Base-by-base conservation (phyloP, 2,888 invertebrate species). In the Aleiodes testaceus region DNA sequence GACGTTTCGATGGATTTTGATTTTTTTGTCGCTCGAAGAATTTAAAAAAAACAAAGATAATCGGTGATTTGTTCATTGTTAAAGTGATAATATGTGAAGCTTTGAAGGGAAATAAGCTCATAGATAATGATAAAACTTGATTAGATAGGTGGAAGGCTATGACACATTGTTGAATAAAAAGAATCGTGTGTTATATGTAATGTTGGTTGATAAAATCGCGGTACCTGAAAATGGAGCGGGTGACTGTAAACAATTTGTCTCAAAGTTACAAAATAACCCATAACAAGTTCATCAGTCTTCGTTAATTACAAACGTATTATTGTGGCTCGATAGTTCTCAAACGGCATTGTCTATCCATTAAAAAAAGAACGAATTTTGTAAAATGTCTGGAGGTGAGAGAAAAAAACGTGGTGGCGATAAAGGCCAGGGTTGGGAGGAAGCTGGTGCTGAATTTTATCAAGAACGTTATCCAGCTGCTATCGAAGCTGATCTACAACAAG, bases 371-470 rank as follows among this genome's bases (percentile, higher is more conserved):
- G 36, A 36, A 9, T 36, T 11, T 36, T 6, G 7, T 36, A 55
- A 55, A 3, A 91, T 91, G 91, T 91, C 91, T 49, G 91, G 91
- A 1, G 91, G 91, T 53, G 89, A 90, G 69, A 89, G 89, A 71
- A 89, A 90, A 77, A 91, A 91, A 77, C 88, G 89, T 69, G 89
- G 89, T 74, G 85, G 87, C 49, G 89, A 89, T 72, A 89, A 89
- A 75, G 89, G 90, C 3, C 91, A 91, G 80, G 92, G 94, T 12
- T 95, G 95, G 95, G 95, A 95, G 88, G 94, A 95, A 82, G 95
- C 95, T 3, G 94, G 94, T 0, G 92, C 92, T 1, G 95, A 95
- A 88, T 95, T 95, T 88, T 95, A 95, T 88, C 95, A 95, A 86
- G 95, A 95, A 87, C 90, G 93, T 78, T 95, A 95, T 87, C 94